These are phyloP conservation scores for Podarcis siculus DNA, from an alignment of 2,797 vertebrate genomes.

Conservation along the genomic window DNA sequence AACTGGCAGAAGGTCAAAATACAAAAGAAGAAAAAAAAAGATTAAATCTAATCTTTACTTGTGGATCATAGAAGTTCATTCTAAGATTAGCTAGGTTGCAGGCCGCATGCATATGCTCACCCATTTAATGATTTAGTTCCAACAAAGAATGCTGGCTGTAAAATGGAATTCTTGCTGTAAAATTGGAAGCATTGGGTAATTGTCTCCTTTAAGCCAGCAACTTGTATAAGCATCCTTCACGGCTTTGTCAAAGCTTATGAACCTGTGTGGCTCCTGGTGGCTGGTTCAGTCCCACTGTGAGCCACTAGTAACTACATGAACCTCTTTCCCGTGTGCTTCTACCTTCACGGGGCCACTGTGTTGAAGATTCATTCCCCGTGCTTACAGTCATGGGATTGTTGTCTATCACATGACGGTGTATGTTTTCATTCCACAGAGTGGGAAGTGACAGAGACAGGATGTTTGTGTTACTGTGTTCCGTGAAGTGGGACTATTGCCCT, in stretches of 20 bases:
- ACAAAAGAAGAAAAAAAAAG: constrained; percentile 50
- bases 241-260: background rate
- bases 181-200: background rate
- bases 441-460: too few relatives aligned
- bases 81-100: background rate
- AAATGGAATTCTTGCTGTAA: background rate
- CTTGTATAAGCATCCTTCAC: background rate
- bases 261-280: background rate
- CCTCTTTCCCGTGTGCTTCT: background rate
- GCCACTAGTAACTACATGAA: background rate
- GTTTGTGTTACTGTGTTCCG: too few relatives aligned
- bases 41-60: background rate
- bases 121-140: background rate
- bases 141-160: background rate
- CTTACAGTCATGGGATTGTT: too few relatives aligned
- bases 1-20: background rate
- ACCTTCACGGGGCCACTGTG: background rate
- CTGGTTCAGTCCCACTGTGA: background rate
- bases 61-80: background rate
- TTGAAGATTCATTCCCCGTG: too few relatives aligned
- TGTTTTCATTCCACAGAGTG: too few relatives aligned
- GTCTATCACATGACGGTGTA: too few relatives aligned
- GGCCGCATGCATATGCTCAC: background rate
- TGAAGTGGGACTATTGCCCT: too few relatives aligned
- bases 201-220: background rate